Evolutionary conservation across 2,797 vertebrate genomes (phyloP).

Genomic region (Coendou prehensilis): DNA sequence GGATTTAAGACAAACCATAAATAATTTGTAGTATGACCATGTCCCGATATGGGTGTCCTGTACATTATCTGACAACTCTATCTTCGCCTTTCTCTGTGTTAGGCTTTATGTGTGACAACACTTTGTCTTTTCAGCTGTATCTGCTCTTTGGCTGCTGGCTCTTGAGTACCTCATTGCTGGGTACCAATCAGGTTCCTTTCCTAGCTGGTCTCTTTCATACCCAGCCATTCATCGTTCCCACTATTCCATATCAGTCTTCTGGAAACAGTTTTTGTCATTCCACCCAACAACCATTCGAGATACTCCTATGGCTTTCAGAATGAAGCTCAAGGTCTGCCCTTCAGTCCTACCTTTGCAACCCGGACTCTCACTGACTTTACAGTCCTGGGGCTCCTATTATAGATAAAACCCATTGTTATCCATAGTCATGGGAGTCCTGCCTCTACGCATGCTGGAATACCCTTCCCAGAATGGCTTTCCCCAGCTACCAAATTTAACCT

Average conservation of each 20-base stretch:
- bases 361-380: background rate
- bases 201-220: background rate
- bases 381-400: background rate
- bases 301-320: background rate
- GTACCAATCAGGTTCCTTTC: background rate
- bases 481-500: background rate
- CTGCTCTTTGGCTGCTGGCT: background rate
- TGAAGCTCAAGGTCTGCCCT: background rate
- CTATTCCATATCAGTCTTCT: background rate
- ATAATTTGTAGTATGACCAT: background rate
- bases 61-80: background rate
- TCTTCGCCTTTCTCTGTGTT: background rate
- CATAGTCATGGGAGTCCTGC: background rate
- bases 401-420: background rate
- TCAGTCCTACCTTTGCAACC: background rate
- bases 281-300: background rate
- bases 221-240: background rate
- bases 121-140: background rate
- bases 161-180: background rate
- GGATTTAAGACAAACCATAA: slow-evolving; percentile 35
- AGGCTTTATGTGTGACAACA: background rate
- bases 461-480: background rate
- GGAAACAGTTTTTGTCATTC: background rate
- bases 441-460: background rate
- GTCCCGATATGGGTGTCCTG: background rate